phyloP scores from a whole-genome alignment of 37 sponge, comb jelly and placozoan species.

The Axinella damicornis region DNA sequence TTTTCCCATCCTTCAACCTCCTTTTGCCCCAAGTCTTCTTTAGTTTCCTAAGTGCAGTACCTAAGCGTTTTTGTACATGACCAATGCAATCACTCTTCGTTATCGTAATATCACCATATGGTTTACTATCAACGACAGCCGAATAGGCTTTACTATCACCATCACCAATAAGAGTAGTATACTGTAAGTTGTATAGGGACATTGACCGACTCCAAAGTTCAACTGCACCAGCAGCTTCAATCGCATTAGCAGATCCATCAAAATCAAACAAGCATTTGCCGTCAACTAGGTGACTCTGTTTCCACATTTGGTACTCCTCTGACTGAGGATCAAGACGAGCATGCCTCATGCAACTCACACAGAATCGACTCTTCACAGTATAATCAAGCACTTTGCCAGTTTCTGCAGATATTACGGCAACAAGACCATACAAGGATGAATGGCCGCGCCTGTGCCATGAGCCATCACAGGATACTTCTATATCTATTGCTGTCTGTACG shows the following conservation, averaged over 20 bases:
- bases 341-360: too few relatives aligned
- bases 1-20: too few relatives aligned
- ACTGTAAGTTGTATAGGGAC: background rate
- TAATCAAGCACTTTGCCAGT: conserved; percentile 16
- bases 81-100: conserved; percentile 1
- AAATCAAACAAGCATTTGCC: too few relatives aligned
- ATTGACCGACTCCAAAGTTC: too few relatives aligned
- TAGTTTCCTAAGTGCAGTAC: too few relatives aligned
- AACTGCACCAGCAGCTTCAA: too few relatives aligned
- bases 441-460: conserved; percentile 1
- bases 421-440: conserved; percentile 14
- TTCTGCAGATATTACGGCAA: background rate
- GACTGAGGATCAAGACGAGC: too few relatives aligned
- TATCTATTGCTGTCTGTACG: too few relatives aligned
- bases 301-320: too few relatives aligned
- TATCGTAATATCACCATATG: conserved; percentile 5
- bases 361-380: conserved; percentile 2
- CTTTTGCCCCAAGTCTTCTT: too few relatives aligned
- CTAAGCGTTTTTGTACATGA: conserved; percentile 13
- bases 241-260: too few relatives aligned
- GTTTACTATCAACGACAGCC: background rate
- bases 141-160: background rate
- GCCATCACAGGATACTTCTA: conserved; percentile 5
- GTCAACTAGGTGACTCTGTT: too few relatives aligned
- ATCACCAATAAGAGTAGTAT: conserved; percentile 13